Evolutionary conservation across 2,113 vertebrate species (phyloP), one percentile per base, ranked within the genome.

Genomic region (Neogobius melanostomus): DNA sequence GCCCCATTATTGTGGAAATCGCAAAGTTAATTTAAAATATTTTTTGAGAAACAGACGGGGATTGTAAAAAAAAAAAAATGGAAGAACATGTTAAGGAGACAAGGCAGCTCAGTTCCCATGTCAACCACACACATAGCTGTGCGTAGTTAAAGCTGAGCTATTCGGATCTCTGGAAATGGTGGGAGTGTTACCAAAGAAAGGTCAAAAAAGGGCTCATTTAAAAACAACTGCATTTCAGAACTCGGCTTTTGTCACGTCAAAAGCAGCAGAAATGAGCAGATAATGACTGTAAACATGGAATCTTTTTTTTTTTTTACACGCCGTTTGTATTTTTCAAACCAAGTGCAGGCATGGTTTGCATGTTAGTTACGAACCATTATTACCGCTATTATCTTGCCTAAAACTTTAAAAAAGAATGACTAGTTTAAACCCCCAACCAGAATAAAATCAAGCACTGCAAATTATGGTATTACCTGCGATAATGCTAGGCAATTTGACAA

Each of bases 151-250:
- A 59, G 56, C 42, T 59, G 56, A 59, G 28, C 42, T 43, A 59
- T 59, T 59, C 56, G 56, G 28, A 42, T 21, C 11, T 14, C 28
- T 42, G 56, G 56, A 59, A 36, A 21, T 11, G 11, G 56, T 59
- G 56, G 56, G 56, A 42, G 56, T 59, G 56, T 36, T 59, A 59
- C 56, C 56, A 59, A 43, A 59, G 56, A 59, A 59, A 59, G 56
- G 56, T 59, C 28, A 59, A 5, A 36, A 42, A 56, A 59, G 56
- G 56, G 56, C 56, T 59, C 56, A 59, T 59, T 59, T 59, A 59
- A 59, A 59, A 59, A 59, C 56, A 59, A 59, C 56, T 59, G 28
- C 21, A 59, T 42, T 42, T 42, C 56, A 42, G 56, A 59, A 59
- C 56, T 59, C 14, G 56, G 56, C 56, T 59, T 42, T 3, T 59